Percentiles rank a stretch among this genome's conserved stretches.
phyloP scores from a whole-genome alignment of 2,113 vertebrate genomes.

The Cochlearius cochlearius region DNA sequence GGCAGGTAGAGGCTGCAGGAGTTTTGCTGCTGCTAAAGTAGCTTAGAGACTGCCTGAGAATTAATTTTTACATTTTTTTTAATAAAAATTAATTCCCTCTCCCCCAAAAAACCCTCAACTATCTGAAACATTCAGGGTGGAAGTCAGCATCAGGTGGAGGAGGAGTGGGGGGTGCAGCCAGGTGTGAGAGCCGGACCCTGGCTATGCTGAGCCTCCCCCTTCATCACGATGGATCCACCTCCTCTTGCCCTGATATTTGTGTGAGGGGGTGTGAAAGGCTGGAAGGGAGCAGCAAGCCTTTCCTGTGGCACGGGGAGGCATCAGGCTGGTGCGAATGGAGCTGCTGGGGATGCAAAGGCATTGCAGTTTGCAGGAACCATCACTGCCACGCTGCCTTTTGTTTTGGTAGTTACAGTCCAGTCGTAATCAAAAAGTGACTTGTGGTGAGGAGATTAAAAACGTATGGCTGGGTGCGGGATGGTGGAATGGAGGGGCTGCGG shows the following conservation, averaged over 20 bases:
- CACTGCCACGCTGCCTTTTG: fast-evolving
- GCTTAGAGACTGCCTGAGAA: neutral
- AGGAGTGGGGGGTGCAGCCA: fast-evolving
- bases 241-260: neutral
- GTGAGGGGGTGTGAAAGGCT: fast-evolving
- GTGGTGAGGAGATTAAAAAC: neutral
- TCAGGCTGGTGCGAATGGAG: fast-evolving
- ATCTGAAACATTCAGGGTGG: neutral
- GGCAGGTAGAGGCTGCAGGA: neutral
- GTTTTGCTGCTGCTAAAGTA: neutral
- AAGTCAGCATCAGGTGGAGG: neutral
- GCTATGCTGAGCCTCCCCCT: neutral
- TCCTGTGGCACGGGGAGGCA: fast-evolving
- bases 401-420: neutral
- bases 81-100: neutral
- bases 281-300: fast-evolving
- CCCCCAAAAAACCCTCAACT: fast-evolving
- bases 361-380: neutral
- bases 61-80: neutral
- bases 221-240: neutral
- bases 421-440: neutral
- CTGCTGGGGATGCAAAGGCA: neutral
- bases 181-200: neutral
- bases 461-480: neutral
- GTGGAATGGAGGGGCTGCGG: fast-evolving